Base-by-base conservation (phyloP, 2,113 vertebrate genomes). In the Anser brachyrhynchus region DNA sequence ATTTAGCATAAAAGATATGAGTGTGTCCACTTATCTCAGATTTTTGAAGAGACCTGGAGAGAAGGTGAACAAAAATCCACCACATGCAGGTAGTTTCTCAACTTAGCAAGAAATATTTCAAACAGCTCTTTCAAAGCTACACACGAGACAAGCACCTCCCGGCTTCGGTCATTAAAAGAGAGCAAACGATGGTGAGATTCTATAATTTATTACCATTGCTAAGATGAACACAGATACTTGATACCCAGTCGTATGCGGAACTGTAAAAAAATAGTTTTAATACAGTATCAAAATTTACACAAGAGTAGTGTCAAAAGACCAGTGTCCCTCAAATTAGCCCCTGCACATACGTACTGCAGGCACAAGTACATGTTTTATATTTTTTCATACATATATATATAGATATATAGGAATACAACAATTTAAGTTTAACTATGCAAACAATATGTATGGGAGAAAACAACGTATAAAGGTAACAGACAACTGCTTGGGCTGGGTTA, bases 241-340 rank as follows among this genome's bases (percentile, higher is more conserved):
- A 97, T 98, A 98, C 94, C 97, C 96, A 96, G 95, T 98, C 65
- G 87, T 98, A 98, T 98, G 97, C 96, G 95, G 97, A 98, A 98
- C 98, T 97, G 98, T 98, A 98, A 98, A 98, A 98, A 98, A 98
- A 98, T 98, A 98, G 96, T 97, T 98, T 98, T 98, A 98, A 98
- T 98, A 98, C 98, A 98, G 98, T 98, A 98, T 98, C 98, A 98
- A 98, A 98, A 98, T 98, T 97, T 98, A 98, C 98, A 98, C 96
- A 98, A 98, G 95, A 97, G 90, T 98, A 80, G 93, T 97, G 97
- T 98, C 97, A 97, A 98, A 98, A 98, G 97, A 98, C 97, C 96
- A 97, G 86, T 70, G 89, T 98, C 97, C 92, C 92, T 98, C 95
- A 94, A 6, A 92, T 96, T 86, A 94, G 87, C 83, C 95, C 94